Evolutionary conservation across 2,888 invertebrate species (phyloP), one percentile per base, ranked within the genome.

Genomic region (Cheilosia variabilis): DNA sequence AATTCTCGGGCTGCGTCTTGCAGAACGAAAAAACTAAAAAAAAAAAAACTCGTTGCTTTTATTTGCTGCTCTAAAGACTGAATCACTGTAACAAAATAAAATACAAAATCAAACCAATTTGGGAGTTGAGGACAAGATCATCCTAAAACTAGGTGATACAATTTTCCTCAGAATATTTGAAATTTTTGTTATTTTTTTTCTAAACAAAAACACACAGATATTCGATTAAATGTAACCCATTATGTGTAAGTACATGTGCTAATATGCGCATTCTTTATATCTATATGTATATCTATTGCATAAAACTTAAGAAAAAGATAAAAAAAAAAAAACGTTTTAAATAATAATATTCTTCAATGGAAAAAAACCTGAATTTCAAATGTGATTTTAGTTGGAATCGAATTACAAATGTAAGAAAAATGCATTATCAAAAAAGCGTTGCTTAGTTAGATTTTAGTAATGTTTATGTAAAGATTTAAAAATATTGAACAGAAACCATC

Each of bases 321-420:
- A 62, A 27, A 5, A 65, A n/a, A 65, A 50, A 3, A 60, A 27
- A 53, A 63, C 50, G 19, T 50, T 19, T 68, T 72, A 50, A 77
- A 45, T 58, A 52, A 50, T 77, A 65, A 63, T 79, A 50, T 66
- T 82, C 62, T 83, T 79, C 34, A 69, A 80, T 69, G 73, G 71
- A 72, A 81, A 72, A 69, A 75, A 84, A 73, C 84, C 84, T 84
- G 80, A 80, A 80, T 84, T 84, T 80, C 65, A 84, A 86, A 86
- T 86, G 86, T 86, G 86, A 86, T 86, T 86, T 86, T 86, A 86
- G 86, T 80, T 86, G 80, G 86, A 86, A 86, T 86, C 86, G 86
- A 86, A 86, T 86, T 86, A 86, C 76, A 81, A 80, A 86, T 81
- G 71, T 86, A 86, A 81, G 86, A 66, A 63, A 77, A 77, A 80